Evolutionary conservation across 2,797 vertebrate genomes (phyloP), one percentile per base, ranked within the genome.

Genomic region (Moxostoma hubbsi): DNA sequence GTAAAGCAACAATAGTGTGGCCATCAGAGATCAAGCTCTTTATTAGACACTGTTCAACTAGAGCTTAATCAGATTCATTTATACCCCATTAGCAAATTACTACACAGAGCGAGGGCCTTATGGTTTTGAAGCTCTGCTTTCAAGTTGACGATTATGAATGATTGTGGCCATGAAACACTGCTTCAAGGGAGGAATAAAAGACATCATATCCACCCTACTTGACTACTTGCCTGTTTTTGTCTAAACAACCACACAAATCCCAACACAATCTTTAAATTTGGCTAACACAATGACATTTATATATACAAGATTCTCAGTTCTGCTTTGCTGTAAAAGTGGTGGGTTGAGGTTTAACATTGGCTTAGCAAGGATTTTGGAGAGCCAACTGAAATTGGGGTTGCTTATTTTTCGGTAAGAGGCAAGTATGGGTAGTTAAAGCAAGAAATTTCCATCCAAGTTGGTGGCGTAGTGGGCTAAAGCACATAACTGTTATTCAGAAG

Each of bases 41-140:
- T 36, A 36, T 61, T 67, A 68, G 71, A 68, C 64, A 15, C n/a
- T 24, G 8, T 71, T 71, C 67, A 53, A 47, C 6, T 55, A 70
- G 68, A 50, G 57, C 68, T 73, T 73, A 62, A 83, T 77, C 73
- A 50, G n/a, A 43, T 68, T 45, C 45, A 58, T 70, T 58, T 51
- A 6, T 50, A 46, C 50, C 50, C 6, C 77, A 59, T 67, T 76
- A 62, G 45, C 67, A 50, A 75, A 69, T 75, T 71, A 79, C 50
- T 54, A 24, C 51, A 36, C 9, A 50, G 61, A 65, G 59, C 49
- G n/a, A 71, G 59, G 10, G 7, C 18, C 58, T 63, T 45, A 5
- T 36, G 36, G 64, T 45, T 82, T 82, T 54, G 18, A 68, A 62
- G 47, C 11, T 16, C 46, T 59, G 6, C 15, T 50, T 10, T 10